Evolutionary conservation across 2,888 invertebrate genomes (phyloP).

Genomic region (Pseudococcus jackbeardsleyi): DNA sequence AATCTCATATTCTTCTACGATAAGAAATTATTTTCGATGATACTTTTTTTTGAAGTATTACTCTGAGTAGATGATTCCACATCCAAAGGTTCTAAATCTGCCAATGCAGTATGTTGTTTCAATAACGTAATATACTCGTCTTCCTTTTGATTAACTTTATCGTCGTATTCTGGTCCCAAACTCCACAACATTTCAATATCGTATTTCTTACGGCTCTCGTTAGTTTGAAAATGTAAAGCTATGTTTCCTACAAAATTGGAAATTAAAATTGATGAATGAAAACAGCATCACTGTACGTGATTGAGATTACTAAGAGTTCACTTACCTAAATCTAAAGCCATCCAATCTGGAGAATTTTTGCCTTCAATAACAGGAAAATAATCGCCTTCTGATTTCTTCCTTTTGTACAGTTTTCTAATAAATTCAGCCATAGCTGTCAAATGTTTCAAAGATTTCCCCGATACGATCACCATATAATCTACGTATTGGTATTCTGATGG

Average conservation of each 20-base stretch:
- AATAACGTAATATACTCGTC: slow-evolving; percentile 56
- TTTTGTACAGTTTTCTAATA: slow-evolving; percentile 82
- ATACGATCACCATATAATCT: slow-evolving; percentile 86
- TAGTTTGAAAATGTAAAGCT: slow-evolving; percentile 88
- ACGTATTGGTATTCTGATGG: slow-evolving; percentile 84
- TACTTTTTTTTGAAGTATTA: neutral
- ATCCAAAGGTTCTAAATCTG: slow-evolving; percentile 52
- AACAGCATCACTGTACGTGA: neutral
- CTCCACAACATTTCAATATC: slow-evolving; percentile 94
- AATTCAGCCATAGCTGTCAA: slow-evolving; percentile 82
- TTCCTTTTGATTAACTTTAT: slow-evolving; percentile 58
- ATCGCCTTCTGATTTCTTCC: slow-evolving; percentile 77
- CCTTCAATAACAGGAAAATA: slow-evolving; percentile 84
- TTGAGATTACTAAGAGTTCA: slow-evolving; percentile 11
- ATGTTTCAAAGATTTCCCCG: slow-evolving; percentile 81
- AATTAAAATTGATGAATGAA: neutral
- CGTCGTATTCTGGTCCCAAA: slow-evolving; percentile 86
- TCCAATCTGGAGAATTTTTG: slow-evolving; percentile 81
- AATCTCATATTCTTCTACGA: neutral
- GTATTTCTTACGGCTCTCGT: slow-evolving; percentile 78
- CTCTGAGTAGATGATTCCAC: neutral
- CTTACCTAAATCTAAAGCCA: slow-evolving; percentile 89
- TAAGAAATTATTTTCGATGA: neutral
- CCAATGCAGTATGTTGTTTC: slow-evolving; percentile 47
- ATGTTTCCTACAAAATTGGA: slow-evolving; percentile 83